A percentile compares a stretch with the other conserved stretches of the same genome.
Evolutionary conservation across 2,113 vertebrate species (phyloP).

Genomic region (Syngnathus scovelli): DNA sequence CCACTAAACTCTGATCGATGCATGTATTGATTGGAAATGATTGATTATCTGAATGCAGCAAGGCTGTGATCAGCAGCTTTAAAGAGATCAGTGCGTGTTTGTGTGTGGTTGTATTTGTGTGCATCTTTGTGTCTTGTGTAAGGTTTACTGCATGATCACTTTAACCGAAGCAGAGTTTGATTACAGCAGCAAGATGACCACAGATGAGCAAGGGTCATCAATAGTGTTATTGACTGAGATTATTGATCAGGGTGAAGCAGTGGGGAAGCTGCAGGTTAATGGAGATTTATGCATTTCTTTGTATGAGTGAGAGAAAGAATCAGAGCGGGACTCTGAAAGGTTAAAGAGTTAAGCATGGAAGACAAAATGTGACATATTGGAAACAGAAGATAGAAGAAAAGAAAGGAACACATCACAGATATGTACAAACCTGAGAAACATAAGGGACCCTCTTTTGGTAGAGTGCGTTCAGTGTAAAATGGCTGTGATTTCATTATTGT

Average conservation of each 20-base stretch:
- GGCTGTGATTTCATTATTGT: no score
- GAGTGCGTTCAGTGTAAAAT: no score
- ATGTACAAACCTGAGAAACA: no score
- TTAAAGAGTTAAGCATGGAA: not conserved
- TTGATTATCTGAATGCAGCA: slow-evolving; percentile 22
- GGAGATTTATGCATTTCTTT: slow-evolving; percentile 4
- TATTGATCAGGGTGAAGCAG: slow-evolving; percentile 32
- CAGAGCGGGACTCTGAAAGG: not conserved
- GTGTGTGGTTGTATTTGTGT: slow-evolving; percentile 4
- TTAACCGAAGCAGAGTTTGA: slow-evolving; percentile 33
- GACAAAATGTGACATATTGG: not conserved
- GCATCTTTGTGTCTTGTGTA: slow-evolving; percentile 8
- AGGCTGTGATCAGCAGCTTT: slow-evolving; percentile 45
- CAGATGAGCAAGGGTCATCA: slow-evolving; percentile 33
- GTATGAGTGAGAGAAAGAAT: not conserved
- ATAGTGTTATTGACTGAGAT: slow-evolving; percentile 28
- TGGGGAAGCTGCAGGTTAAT: slow-evolving; percentile 32
- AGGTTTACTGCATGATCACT: slow-evolving; percentile 12
- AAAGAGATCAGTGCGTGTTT: slow-evolving; percentile 1
- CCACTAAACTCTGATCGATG: slow-evolving; percentile 28
- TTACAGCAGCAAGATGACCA: slow-evolving; percentile 24
- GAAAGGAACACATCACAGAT: no score
- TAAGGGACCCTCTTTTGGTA: no score
- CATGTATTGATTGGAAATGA: slow-evolving; percentile 18
- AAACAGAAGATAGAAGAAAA: not conserved